phyloP scores from a whole-genome alignment of 2,113 vertebrate genomes.

The Notarius lentiginosus region DNA sequence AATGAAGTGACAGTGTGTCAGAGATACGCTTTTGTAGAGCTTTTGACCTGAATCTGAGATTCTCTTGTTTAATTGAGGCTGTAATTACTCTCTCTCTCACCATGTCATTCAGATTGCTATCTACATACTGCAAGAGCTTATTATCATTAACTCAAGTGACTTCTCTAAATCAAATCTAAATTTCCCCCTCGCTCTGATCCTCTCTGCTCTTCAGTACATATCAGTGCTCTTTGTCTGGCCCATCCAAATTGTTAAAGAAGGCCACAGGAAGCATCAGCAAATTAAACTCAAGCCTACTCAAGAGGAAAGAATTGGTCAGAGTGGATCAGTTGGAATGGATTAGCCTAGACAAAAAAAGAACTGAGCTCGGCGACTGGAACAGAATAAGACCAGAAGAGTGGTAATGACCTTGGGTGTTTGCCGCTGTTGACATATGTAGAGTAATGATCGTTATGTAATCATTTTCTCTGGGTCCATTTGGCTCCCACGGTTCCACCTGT shows the following conservation, averaged over 20 bases:
- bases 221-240: conserved; percentile 15
- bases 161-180: conserved; percentile 39
- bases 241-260: conserved; percentile 14
- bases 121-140: conserved; percentile 56
- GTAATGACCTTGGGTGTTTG: conserved; percentile 52
- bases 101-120: conserved; percentile 53
- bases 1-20: conserved; percentile 42
- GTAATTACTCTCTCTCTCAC: conserved; percentile 53
- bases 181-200: conserved; percentile 16
- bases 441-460: conserved; percentile 57
- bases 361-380: background rate
- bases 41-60: conserved; percentile 56
- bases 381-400: background rate
- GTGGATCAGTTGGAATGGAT: conserved; percentile 10
- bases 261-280: conserved; percentile 24
- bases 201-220: conserved; percentile 33
- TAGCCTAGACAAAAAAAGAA: background rate
- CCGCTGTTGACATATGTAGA: conserved; percentile 52
- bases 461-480: conserved; percentile 52
- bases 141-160: conserved; percentile 58
- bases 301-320: conserved; percentile 22
- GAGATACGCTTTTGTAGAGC: conserved; percentile 48
- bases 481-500: conserved; percentile 53
- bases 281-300: conserved; percentile 32
- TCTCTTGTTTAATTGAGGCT: conserved; percentile 57